Base-by-base conservation (phyloP, 1,140 invertebrate genomes). In the Cydia fagiglandana region DNA sequence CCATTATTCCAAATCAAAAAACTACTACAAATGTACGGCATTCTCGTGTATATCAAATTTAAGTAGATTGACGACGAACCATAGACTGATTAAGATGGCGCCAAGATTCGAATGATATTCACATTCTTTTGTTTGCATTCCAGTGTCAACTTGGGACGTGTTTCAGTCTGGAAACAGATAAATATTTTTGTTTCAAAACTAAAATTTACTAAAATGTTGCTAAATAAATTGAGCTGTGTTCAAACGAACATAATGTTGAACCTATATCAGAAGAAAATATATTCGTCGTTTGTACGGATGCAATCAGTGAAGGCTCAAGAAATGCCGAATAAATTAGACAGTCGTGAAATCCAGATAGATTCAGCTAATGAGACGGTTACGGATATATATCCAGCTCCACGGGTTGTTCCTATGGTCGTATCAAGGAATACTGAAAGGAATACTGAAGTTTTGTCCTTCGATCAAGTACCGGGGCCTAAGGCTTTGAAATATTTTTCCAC, bases 401-500 rank as follows among this genome's bases (percentile, higher is more conserved):
- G 84, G 50, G 85, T 86, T 12, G 78, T 87, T 20, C 88, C 90
- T 56, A 85, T 89, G 80, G 75, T 90, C 15, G 74, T 89, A 68
- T 79, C 78, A 73, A 56, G 88, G 90, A 45, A 80, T 3, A 30
- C 2, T 30, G 24, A 24, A 24, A 24, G 24, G 80, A 5, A 80
- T 88, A 20, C 80, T 93, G 61, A 61, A 61, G 20, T 61, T 61
- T 83, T 94, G 24, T 84, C 94, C 0, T 95, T 95, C 81, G 94
- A 95, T 75, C 94, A 95, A 2, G 92, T 95, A 30, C 95, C 95
- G 4, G 95, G 95, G 4, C 95, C 95, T 0, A 91, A 90, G 41
- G 85, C 94, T 20, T 86, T 95, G 4, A 94, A 94, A 79, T 83
- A 94, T 34, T 90, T 94, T 78, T 93, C 94, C 7, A 94, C 91